Evolutionary conservation across 2,797 vertebrate species (phyloP).

Genomic region (Gastrophryne carolinensis): DNA sequence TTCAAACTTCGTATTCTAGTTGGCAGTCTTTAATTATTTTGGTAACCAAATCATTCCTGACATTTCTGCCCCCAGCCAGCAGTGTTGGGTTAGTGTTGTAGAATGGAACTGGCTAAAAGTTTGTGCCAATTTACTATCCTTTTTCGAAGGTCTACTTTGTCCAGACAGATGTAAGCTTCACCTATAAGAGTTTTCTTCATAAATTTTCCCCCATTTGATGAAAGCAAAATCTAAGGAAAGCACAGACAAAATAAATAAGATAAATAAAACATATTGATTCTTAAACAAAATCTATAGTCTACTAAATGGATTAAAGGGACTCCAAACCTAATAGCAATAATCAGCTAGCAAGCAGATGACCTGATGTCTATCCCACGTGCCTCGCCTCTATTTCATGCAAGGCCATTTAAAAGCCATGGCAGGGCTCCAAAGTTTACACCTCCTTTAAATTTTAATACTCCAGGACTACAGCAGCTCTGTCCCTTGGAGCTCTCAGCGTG

Average conservation of each 20-base stretch:
- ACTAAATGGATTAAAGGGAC: background rate
- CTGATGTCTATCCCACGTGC: too few species aligned
- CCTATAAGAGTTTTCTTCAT: slow-evolving; percentile 98
- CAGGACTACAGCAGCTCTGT: too few species aligned
- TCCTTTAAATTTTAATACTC: too few species aligned
- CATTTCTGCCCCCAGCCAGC: slow-evolving; percentile 61
- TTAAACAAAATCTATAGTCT: background rate
- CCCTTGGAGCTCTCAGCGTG: too few species aligned
- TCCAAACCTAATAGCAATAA: too few species aligned
- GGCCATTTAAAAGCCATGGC: too few species aligned
- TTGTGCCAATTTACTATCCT: slow-evolving; percentile 98
- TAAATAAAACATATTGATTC: background rate
- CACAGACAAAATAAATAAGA: background rate
- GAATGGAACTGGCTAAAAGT: slow-evolving; percentile 86
- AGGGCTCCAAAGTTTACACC: background rate
- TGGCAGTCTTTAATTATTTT: slow-evolving; percentile 51
- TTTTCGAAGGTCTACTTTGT: slow-evolving; percentile 98
- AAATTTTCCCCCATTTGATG: slow-evolving; percentile 97
- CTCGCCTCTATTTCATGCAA: too few species aligned
- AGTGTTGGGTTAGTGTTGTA: slow-evolving; percentile 74
- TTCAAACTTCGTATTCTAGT: slow-evolving; percentile 56
- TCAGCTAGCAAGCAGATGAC: too few species aligned
- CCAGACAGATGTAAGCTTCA: slow-evolving; percentile 96
- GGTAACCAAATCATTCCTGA: slow-evolving; percentile 48
- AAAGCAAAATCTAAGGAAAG: slow-evolving; percentile 82